These are phyloP conservation scores for Aradophagus sp. DNA, from an alignment of 1,140 invertebrate species.

Conservation along the genomic window DNA sequence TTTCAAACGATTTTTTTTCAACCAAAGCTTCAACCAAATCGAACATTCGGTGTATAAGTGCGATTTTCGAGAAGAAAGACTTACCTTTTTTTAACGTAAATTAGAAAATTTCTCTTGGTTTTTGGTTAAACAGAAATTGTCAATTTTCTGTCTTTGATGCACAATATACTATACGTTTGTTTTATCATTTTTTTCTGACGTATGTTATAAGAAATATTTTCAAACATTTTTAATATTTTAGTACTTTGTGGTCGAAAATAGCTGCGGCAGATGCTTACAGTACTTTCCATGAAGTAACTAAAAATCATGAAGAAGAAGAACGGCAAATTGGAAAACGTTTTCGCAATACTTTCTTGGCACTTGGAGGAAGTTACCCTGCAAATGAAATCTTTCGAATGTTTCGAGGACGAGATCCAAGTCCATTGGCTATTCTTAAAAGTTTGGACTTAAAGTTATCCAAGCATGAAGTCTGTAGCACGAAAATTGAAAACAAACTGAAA, in stretches of 20 bases:
- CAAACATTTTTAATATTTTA: slow-evolving; percentile 66
- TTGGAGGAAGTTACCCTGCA: slow-evolving; percentile 86
- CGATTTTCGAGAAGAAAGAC: too few relatives aligned
- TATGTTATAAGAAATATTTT: too few relatives aligned
- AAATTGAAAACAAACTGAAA: slow-evolving; percentile 5
- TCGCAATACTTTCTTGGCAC: slow-evolving; percentile 88
- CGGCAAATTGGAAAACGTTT: slow-evolving; percentile 82
- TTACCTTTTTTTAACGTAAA: too few relatives aligned
- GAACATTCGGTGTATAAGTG: too few relatives aligned
- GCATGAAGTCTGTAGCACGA: not conserved
- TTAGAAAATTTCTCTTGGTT: too few relatives aligned
- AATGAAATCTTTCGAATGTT: slow-evolving; percentile 92
- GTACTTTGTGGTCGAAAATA: slow-evolving; percentile 87
- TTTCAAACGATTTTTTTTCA: too few relatives aligned
- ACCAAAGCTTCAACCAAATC: too few relatives aligned
- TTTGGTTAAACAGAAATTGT: too few relatives aligned
- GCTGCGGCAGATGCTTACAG: slow-evolving; percentile 92
- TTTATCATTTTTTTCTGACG: too few relatives aligned
- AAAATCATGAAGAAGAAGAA: slow-evolving; percentile 71
- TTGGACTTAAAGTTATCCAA: slow-evolving; percentile 73
- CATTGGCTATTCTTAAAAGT: slow-evolving; percentile 84
- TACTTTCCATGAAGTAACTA: slow-evolving; percentile 83
- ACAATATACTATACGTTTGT: too few relatives aligned
- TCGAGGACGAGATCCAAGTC: slow-evolving; percentile 91
- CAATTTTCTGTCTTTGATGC: too few relatives aligned